A percentile compares a stretch with the other conserved stretches of the same genome.
Evolutionary conservation across 2,113 vertebrate genomes (phyloP).

Genomic region (Microcebus lehilahytsara): DNA sequence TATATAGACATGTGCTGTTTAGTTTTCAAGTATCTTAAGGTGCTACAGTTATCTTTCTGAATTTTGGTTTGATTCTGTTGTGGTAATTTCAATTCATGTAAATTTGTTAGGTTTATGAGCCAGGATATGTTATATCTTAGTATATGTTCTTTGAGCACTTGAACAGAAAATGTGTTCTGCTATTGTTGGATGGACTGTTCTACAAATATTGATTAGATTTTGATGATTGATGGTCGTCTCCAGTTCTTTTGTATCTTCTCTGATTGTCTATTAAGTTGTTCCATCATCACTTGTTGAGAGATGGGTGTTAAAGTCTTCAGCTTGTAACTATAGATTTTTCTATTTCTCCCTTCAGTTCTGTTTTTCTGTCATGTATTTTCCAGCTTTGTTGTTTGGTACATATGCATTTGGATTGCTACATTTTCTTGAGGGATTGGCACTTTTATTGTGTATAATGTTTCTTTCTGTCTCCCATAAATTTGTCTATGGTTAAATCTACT

Average conservation of each 20-base stretch:
- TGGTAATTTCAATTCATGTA: neutral
- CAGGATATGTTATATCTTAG: neutral
- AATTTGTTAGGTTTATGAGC: neutral
- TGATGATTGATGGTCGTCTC: neutral
- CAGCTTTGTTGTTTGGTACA: neutral
- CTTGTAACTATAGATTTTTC: neutral
- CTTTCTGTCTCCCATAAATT: neutral
- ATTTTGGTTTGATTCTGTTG: neutral
- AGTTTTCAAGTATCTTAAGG: neutral
- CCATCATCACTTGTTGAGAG: neutral
- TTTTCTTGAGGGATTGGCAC: neutral
- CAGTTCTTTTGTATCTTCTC: neutral
- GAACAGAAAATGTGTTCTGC: neutral
- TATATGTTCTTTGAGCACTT: neutral
- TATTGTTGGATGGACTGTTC: neutral
- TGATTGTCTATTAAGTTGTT: neutral
- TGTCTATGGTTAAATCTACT: neutral
- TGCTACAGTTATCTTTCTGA: neutral
- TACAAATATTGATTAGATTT: neutral
- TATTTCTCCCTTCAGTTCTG: neutral
- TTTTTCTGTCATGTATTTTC: neutral
- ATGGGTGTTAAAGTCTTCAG: neutral
- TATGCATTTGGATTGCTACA: neutral
- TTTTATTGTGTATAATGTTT: neutral
- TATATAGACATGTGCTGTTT: neutral